Base-by-base conservation (phyloP, 2,797 vertebrate genomes). In the Danio choprae region DNA sequence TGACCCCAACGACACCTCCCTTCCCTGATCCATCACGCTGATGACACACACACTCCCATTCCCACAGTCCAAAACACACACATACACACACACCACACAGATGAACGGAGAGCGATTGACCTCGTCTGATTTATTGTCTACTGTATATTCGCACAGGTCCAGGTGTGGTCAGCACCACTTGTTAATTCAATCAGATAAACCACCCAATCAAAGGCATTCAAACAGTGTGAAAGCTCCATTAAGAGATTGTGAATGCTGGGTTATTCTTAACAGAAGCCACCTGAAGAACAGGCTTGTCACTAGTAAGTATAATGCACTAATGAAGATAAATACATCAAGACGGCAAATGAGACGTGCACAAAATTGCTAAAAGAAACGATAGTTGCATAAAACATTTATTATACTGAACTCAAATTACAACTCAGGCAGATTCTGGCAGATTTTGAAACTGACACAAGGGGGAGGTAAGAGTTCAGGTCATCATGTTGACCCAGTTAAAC, bases 1-100 rank as follows among this genome's bases (percentile, higher is more conserved):
- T 86, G 77, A 83, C 83, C 83, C 59, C 56, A 50, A 73, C 72
- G 69, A 86, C 84, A 84, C 88, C 81, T 81, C 78, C 29, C 73
- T 36, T 63, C 63, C 69, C 80, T 81, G 72, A 78, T 84, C 77
- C 85, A 81, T 90, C 82, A 85, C 22, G 36, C 8, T 20, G 73
- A 48, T 81, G 72, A 74, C 82, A 86, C 68, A 80, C 81, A 79
- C 72, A 65, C 63, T 82, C 70, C 56, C 80, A 73, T 85, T 74
- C 80, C 76, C 83, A 84, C 78, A 84, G 58, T 84, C 72, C 72
- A 74, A 63, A 74, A 36, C 53, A 74, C 77, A n/a, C 63, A 60
- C 29, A 74, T 82, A 86, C 68, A 80, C n/a, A n/a, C n/a, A n/a
- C n/a, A n/a, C n/a, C 48, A 60, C 56, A 46, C 64, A 69, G 16